Evolutionary conservation across 2,888 invertebrate species (phyloP), one percentile per base, ranked within the genome.

Genomic region (Pyralis farinalis): DNA sequence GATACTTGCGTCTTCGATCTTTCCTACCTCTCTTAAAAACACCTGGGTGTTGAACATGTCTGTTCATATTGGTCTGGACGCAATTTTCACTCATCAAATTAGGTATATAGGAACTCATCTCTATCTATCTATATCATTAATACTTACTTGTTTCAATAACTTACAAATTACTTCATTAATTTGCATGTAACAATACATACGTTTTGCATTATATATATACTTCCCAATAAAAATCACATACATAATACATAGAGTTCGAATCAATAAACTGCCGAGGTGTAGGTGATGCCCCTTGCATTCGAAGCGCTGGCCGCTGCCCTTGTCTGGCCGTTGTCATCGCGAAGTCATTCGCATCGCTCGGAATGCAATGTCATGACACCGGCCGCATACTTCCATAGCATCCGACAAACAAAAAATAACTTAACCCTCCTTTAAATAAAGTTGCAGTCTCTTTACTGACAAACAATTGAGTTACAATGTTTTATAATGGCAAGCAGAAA

Each of bases 271-370:
- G 31, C 16, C 46, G 46, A 44, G 42, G 54, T 45, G 51, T 61
- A 63, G 60, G 58, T 58, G 61, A 66, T 63, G 70, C 59, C 57
- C 60, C 59, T 59, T 50, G 72, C 68, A 72, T 73, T 16, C 16
- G 16, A 63, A 60, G 61, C 75, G 70, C 77, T n/a, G n/a, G 63
- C 16, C 69, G 66, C 58, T 86, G 86, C 82, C 85, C 87, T 86
- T 87, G 87, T 85, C 84, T 86, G 85, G 82, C 53, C 84, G 72
- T 76, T 85, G 85, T 85, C 86, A 81, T 82, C 80, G 63, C 50
- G 53, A 58, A 81, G 84, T 84, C 85, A 79, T 84, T 86, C 83
- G 84, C 85, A 77, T 75, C 72, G 74, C 61, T 69, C 58, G 84
- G 84, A 82, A 86, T 86, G 82, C 79, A 82, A 85, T 85, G 81